These are phyloP conservation scores for Akabosia matsudoensis DNA, from an alignment of 1,140 invertebrate genomes.

Conservation along the genomic window DNA sequence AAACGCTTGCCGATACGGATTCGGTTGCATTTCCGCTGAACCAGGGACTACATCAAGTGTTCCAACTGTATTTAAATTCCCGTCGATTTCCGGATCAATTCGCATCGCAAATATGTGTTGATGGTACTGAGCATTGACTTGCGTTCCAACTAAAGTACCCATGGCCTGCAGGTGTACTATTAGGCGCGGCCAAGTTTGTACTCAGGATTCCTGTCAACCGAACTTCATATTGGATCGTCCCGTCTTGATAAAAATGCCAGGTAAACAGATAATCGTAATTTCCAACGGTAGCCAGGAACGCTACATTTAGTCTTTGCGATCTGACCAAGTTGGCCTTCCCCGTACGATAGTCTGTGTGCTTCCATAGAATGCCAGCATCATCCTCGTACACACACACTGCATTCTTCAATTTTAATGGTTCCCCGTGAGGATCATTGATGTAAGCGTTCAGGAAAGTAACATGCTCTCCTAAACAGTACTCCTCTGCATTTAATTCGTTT, in stretches of 20 bases:
- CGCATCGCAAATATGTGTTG: slow-evolving; percentile 44
- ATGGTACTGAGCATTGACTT: slow-evolving; percentile 42
- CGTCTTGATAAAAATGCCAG: slow-evolving; percentile 44
- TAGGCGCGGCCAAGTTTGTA: slow-evolving; percentile 35
- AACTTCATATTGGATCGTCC: slow-evolving; percentile 36
- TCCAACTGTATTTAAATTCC: neutral
- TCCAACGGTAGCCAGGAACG: slow-evolving; percentile 34
- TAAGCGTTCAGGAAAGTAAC: slow-evolving; percentile 24
- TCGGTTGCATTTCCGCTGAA: neutral
- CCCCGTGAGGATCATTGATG: slow-evolving; percentile 19
- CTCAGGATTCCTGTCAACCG: slow-evolving; percentile 43
- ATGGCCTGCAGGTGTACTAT: slow-evolving; percentile 9
- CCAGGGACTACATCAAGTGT: neutral
- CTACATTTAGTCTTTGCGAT: slow-evolving; percentile 10
- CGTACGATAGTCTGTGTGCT: slow-evolving; percentile 26
- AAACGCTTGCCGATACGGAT: slow-evolving; percentile 45
- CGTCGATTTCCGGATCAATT: slow-evolving; percentile 33
- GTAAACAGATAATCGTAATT: slow-evolving; percentile 45
- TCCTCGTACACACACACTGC: slow-evolving; percentile 31
- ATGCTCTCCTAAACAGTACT: neutral
- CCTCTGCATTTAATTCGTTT: neutral
- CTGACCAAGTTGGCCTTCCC: neutral
- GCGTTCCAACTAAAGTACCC: slow-evolving; percentile 31
- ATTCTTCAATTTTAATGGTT: neutral
- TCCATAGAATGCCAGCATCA: slow-evolving; percentile 35